Evolutionary conservation across 2,888 invertebrate species (phyloP), one percentile per base, ranked within the genome.

Genomic region (Cotesia congregata): DNA sequence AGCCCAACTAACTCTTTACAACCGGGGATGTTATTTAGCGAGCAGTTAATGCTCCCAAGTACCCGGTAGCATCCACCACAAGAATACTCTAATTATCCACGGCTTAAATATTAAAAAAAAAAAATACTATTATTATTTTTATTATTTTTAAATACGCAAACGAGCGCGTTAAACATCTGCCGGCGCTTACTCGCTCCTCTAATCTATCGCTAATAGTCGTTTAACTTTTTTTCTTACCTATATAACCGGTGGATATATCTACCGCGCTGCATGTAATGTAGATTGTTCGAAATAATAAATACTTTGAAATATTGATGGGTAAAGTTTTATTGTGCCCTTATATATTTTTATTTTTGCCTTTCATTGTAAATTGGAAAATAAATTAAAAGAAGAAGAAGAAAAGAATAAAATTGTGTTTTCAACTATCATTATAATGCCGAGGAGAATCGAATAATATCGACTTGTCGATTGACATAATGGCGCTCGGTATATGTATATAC

Each of bases 161-260:
- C 70, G 67, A 77, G 74, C 71, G 70, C 77, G 77, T 77, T 74
- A 71, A 74, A 74, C 77, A 77, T 77, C 77, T 77, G 77, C 20
- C 74, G 77, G 67, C 39, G 61, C 15, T 39, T 71, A 71, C 38
- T 61, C 39, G 39, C 38, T 6, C 61, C 39, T 41, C 50, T 50
- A 67, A 73, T 65, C 40, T 50, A 73, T 30, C 41, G 17, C 73
- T 73, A 65, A 67, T 65, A 73, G 73, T 67, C 65, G 65, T 73
- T 65, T 65, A 20, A 38, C 7, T 62, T 71, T 59, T 61, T 62
- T 41, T 62, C 64, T 39, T 64, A 9, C 12, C 62, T 15, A 2
- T 62, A 15, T 62, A 62, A 17, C 17, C 1, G 17, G 7, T 12
- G n/a, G 3, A 5, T 12, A 12, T 9, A 9, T 59, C 12, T 12